Base-by-base conservation (phyloP, 37 sponge, comb jelly and placozoan genomes). In the Haliclona indistincta region DNA sequence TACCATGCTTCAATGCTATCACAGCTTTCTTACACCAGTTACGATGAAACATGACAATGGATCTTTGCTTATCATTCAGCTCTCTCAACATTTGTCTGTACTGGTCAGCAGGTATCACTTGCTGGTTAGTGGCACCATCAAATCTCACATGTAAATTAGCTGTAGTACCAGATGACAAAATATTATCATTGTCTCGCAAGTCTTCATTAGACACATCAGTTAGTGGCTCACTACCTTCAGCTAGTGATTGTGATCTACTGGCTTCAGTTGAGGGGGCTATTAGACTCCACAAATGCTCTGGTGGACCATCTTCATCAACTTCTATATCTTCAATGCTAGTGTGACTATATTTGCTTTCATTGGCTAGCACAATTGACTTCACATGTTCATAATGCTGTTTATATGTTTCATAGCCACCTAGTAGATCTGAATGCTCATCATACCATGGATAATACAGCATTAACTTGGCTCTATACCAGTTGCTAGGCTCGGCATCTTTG, bases 21-120 rank as follows among this genome's bases (percentile, higher is more conserved):
- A 78, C 68, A 54, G 79, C 79, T 35, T 45, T 44, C 44, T 76
- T 76, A 64, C 77, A 76, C 77, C 77, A 76, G 38, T 64, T 38
- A 35, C 54, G 65, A 64, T 63, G 64, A 38, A 42, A 76, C 67
- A 64, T 64, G 32, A 76, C 77, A n/a, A 76, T 64, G 36, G 17
- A 1, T 29, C 38, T 39, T 44, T 56, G 81, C 34, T 77, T 45
- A 4, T 3, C 25, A 60, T 75, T 75, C 19, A 75, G 30, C 17
- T 37, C 10, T 43, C 51, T 5, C 51, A 72, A 29, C 32, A 44
- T 38, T 34, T 36, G 3, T 20, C 42, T 75, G 22, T 60, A 60
- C 5, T 56, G 13, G 2, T 75, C 19, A 26, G 43, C 33, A 17
- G 67, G 40, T 19, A 77, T 66, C 19, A 28, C 68, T 1, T 54